phyloP scores from a whole-genome alignment of 2,113 vertebrate genomes.

The Amblyopsis rosae region DNA sequence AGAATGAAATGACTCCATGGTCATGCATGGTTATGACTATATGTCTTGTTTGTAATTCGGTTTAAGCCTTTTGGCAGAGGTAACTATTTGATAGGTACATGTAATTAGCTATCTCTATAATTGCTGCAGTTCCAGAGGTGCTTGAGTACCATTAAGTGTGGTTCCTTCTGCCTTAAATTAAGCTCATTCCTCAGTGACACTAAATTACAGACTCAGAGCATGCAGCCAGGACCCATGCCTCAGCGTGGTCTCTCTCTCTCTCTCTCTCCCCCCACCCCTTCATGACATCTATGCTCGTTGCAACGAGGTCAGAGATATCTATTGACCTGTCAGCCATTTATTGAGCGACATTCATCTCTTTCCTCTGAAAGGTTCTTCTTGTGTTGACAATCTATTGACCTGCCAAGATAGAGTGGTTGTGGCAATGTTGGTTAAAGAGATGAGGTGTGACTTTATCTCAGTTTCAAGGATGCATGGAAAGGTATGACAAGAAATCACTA shows the following conservation, averaged over 20 bases:
- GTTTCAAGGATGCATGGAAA: conserved; percentile 26
- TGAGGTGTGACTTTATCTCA: conserved; percentile 41
- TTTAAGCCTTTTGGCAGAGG: too few species aligned
- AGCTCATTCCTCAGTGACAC: background rate
- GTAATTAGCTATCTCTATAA: too few species aligned
- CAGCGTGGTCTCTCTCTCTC: background rate
- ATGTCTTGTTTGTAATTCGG: too few species aligned
- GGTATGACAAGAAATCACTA: conserved; percentile 1
- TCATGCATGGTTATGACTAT: too few species aligned
- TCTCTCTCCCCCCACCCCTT: conserved; percentile 9
- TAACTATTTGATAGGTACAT: too few species aligned
- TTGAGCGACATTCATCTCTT: conserved; percentile 62
- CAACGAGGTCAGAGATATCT: conserved; percentile 57
- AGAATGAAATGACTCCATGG: too few species aligned
- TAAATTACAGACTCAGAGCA: background rate
- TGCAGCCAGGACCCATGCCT: background rate
- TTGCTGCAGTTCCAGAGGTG: too few species aligned
- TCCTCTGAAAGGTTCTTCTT: conserved; percentile 53
- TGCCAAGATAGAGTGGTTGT: conserved; percentile 39
- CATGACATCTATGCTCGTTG: conserved; percentile 25
- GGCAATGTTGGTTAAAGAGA: conserved; percentile 29
- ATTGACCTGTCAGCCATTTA: conserved; percentile 55
- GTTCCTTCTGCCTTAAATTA: too few species aligned
- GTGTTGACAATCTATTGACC: conserved; percentile 56
- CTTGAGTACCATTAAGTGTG: too few species aligned